These are phyloP conservation scores for Spicauda simplicius DNA, from an alignment of 2,888 invertebrate species.

Conservation along the genomic window DNA sequence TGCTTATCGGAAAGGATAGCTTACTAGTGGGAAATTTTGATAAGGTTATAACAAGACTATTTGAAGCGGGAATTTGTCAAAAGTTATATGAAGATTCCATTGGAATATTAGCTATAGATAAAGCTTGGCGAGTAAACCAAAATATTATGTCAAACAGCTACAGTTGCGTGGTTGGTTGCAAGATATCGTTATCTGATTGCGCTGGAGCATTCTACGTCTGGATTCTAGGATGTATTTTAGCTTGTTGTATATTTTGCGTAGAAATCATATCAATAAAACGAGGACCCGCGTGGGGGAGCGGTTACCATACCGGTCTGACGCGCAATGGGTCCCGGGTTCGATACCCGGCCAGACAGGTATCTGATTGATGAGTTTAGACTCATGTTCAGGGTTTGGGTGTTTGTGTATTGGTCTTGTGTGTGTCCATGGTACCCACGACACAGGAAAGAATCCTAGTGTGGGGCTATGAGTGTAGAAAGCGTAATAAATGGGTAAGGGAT, in stretches of 20 bases:
- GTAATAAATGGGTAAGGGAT: no score
- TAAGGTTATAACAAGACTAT: slow-evolving; percentile 52
- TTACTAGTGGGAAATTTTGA: slow-evolving; percentile 51
- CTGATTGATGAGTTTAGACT: no score
- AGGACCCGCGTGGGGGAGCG: no score
- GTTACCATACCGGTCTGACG: no score
- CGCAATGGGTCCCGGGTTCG: no score
- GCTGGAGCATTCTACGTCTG: slow-evolving; percentile 63
- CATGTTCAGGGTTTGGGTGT: no score
- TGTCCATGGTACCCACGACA: no score
- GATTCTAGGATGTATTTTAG: slow-evolving; percentile 58
- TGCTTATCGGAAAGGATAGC: slow-evolving; percentile 60
- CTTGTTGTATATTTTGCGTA: slow-evolving; percentile 54
- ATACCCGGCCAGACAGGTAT: no score
- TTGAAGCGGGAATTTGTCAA: slow-evolving; percentile 67
- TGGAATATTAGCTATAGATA: slow-evolving; percentile 57
- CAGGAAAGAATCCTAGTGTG: no score
- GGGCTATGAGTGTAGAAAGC: no score
- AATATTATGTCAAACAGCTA: slow-evolving; percentile 63
- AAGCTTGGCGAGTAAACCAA: slow-evolving; percentile 53
- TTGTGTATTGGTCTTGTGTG: no score
- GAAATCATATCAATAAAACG: slow-evolving; percentile 47
- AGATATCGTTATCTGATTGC: slow-evolving; percentile 57
- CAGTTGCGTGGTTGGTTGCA: slow-evolving; percentile 64
- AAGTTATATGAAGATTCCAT: slow-evolving; percentile 61